Evolutionary conservation across 2,888 invertebrate genomes (phyloP), one percentile per base, ranked within the genome.

Genomic region (Heteromyza rotundicornis): DNA sequence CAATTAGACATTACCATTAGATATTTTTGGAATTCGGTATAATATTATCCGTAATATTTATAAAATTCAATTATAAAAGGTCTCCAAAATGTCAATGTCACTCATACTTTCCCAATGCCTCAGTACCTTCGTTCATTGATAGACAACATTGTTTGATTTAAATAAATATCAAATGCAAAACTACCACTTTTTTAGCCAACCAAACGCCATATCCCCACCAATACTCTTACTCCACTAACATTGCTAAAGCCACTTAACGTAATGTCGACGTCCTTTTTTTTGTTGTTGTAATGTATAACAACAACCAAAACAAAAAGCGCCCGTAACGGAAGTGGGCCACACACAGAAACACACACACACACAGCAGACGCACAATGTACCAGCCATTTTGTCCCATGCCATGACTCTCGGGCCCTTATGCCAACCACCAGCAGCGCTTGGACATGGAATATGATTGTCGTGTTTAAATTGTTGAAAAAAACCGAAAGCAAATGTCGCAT

Each of bases 401-500:
- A n/a, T 17, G 2, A 16, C 23, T 16, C 1, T 1, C 24, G 7
- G 27, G 10, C 27, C n/a, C n/a, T 2, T 14, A 16, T 10, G 1
- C 10, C 24, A 40, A 35, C 20, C 35, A 32, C 14, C 27, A 52
- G 3, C 2, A 40, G 40, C n/a, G n/a, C n/a, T n/a, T 35, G 60
- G 56, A 56, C 40, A 40, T 40, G 5, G 40, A 40, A 40, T 40
- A 40, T 40, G 10, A 40, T 40, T 40, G 40, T 40, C 40, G 40
- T 40, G 40, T 40, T 40, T 40, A 40, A 40, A 40, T 14, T 40
- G 14, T 47, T 8, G 22, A 55, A 16, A 55, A 55, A 23, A 52
- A 23, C 17, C 20, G 55, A 70, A 68, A 67, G 68, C 66, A 70
- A 70, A 70, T 67, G 68, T 70, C 66, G 64, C 66, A 63, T 69